Evolutionary conservation across 2,113 vertebrate species (phyloP).

Genomic region (Laterallus jamaicensis): DNA sequence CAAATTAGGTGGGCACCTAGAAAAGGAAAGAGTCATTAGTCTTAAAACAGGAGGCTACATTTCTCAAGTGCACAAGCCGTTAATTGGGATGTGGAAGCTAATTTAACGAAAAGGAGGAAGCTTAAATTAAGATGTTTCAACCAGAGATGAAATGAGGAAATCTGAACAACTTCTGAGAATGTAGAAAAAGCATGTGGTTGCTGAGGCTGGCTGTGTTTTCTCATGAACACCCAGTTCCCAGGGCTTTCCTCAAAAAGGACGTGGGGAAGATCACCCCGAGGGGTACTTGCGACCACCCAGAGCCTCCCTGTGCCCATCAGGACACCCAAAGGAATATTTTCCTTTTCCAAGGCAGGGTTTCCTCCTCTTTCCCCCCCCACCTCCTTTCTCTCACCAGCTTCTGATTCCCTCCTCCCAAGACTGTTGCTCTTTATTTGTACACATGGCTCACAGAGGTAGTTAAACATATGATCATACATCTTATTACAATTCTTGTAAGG

Average conservation of each 20-base stretch:
- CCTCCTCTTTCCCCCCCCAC: background rate
- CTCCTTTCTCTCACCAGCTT: background rate
- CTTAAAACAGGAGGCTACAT: slow-evolving; percentile 55
- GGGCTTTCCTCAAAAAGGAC: background rate
- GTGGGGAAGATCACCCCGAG: rapidly evolving
- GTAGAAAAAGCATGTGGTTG: background rate
- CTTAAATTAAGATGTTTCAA: slow-evolving; percentile 56
- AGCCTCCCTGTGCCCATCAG: rapidly evolving
- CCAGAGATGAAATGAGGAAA: slow-evolving; percentile 36
- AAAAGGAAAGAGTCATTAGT: slow-evolving; percentile 36
- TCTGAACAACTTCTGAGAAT: background rate
- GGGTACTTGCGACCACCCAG: background rate
- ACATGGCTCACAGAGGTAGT: background rate
- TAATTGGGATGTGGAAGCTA: slow-evolving; percentile 66
- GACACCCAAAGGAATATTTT: background rate
- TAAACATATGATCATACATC: background rate
- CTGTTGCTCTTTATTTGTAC: background rate
- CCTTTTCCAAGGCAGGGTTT: background rate
- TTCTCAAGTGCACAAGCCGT: slow-evolving; percentile 66
- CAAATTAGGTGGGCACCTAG: slow-evolving; percentile 62
- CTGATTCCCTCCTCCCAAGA: background rate
- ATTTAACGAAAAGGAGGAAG: slow-evolving; percentile 7
- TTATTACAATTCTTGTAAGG: background rate
- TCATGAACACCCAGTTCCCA: background rate
- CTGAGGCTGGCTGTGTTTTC: background rate